Percentiles rank a stretch among this genome's conserved stretches.
Conservation (phyloP, 2,113 vertebrate species). For the Hemibagrus wyckioides region DNA sequence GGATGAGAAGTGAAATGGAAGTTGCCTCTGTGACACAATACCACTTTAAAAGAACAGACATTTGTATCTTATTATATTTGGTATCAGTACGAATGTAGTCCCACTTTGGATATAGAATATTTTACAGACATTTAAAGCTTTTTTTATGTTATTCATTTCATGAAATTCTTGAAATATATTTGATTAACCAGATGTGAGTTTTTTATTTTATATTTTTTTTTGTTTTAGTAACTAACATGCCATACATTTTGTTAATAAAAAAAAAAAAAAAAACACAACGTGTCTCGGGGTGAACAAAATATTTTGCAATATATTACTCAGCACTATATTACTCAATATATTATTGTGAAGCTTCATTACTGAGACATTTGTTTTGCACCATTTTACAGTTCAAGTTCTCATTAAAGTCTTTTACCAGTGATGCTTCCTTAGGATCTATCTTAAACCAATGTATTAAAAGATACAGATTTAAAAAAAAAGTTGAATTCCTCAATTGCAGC, state of each 20-base stretch:
- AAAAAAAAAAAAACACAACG: neutral
- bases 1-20: neutral
- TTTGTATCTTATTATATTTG: slow-evolving; percentile 8
- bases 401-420: neutral
- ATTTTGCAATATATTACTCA: neutral
- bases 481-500: neutral
- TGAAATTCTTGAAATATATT: neutral
- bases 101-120: neutral
- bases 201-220: neutral
- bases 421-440: neutral
- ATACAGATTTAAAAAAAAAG: neutral
- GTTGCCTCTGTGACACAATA: neutral
- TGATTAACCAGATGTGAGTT: neutral
- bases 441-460: neutral
- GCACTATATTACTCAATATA: neutral
- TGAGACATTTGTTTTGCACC: neutral
- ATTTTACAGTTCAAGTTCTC: neutral
- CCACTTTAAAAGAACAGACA: neutral
- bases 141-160: neutral
- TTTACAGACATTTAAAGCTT: neutral
- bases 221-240: neutral
- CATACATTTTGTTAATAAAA: neutral
- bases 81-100: slow-evolving; percentile 10
- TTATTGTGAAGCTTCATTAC: neutral
- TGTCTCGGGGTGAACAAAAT: neutral